Conservation (phyloP, 1,140 invertebrate species). For the Aphelinus certus region DNA sequence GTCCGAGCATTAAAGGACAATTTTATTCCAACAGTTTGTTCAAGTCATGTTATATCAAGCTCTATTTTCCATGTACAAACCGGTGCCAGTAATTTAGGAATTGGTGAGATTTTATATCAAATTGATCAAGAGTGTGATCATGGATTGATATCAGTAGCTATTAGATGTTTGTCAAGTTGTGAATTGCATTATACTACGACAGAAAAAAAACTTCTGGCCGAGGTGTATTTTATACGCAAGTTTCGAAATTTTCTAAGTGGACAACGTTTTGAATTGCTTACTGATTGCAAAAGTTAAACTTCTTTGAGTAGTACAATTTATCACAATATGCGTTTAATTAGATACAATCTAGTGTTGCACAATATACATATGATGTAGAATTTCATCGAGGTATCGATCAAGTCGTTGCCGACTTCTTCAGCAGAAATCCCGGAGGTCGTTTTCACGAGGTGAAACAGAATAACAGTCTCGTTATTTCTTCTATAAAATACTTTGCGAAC, state of each 20-base stretch:
- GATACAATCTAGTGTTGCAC: not conserved
- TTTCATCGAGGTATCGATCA: slow-evolving; percentile 14
- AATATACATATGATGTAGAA: not conserved
- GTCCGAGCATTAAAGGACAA: slow-evolving; percentile 38
- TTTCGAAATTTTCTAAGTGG: slow-evolving; percentile 15
- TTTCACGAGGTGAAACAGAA: not conserved
- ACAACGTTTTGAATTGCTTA: slow-evolving; percentile 11
- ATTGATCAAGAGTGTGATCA: not conserved
- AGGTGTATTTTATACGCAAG: slow-evolving; percentile 13
- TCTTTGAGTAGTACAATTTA: slow-evolving; percentile 9
- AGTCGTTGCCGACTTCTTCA: slow-evolving; percentile 22
- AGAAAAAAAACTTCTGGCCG: slow-evolving; percentile 5
- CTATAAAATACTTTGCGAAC: no score
- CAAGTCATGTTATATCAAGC: slow-evolving; percentile 30
- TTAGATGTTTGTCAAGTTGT: not conserved
- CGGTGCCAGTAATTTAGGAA: not conserved
- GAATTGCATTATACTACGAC: not conserved
- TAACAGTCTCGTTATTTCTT: no score
- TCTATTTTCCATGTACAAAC: slow-evolving; percentile 29
- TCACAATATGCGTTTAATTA: slow-evolving; percentile 3
- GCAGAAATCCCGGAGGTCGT: not conserved
- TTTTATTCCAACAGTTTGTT: slow-evolving; percentile 29
- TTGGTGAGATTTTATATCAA: slow-evolving; percentile 15
- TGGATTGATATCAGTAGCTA: not conserved
- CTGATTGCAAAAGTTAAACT: slow-evolving; percentile 20